Evolutionary conservation across 2,113 vertebrate species (phyloP).

Genomic region (Stigmatopora argus): DNA sequence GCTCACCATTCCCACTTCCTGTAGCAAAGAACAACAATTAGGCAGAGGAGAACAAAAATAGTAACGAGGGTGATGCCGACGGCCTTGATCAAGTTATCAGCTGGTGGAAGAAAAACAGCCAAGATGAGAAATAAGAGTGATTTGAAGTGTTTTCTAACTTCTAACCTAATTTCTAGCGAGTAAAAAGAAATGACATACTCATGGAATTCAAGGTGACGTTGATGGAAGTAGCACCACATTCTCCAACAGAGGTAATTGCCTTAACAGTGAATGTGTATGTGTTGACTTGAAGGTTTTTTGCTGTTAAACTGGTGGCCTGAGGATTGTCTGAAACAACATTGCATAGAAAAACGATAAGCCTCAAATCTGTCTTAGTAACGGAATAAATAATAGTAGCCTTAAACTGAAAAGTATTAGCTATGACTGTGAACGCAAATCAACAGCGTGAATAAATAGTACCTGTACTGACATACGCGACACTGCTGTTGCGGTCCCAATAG

Average conservation of each 20-base stretch:
- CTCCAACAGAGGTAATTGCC: conserved; percentile 50
- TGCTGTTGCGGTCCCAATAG: not conserved
- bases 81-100: conserved; percentile 6
- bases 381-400: too few relatives aligned
- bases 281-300: conserved; percentile 13
- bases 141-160: not conserved
- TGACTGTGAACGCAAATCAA: not conserved
- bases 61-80: conserved; percentile 12
- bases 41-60: conserved; percentile 11
- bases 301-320: conserved; percentile 27
- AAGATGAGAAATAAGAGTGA: not conserved
- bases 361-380: too few relatives aligned
- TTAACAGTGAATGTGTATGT: conserved; percentile 43
- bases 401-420: not conserved
- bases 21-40: conserved; percentile 34
- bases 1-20: conserved; percentile 48
- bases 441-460: conserved; percentile 22
- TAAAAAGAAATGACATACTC: too few relatives aligned
- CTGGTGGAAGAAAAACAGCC: conserved; percentile 24
- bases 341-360: not conserved
- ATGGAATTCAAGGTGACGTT: not conserved
- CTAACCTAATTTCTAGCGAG: too few relatives aligned
- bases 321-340: conserved; percentile 12
- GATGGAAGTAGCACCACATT: not conserved
- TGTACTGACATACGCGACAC: conserved; percentile 9